These are phyloP conservation scores for Leptobrachium ailaonicum DNA, from an alignment of 2,113 vertebrate species.

Conservation along the genomic window DNA sequence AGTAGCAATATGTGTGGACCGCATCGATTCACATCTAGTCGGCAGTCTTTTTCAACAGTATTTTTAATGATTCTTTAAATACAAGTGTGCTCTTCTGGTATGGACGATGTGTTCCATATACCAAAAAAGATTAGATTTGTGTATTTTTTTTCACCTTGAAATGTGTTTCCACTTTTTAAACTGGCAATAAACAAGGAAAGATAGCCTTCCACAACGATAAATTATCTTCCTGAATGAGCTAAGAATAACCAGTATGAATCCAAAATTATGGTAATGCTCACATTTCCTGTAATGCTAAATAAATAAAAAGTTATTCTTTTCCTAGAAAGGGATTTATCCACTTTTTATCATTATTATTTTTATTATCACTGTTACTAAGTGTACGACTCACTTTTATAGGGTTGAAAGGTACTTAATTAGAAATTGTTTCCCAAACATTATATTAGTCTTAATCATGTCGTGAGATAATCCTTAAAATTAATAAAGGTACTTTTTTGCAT, in stretches of 20 bases:
- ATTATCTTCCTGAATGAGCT: no score
- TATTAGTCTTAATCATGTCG: slow-evolving; percentile 7
- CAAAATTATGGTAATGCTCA: slow-evolving; percentile 13
- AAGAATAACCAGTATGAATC: background rate
- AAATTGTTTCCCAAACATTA: slow-evolving; percentile 30
- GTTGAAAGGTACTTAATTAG: slow-evolving; percentile 24
- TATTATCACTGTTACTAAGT: slow-evolving; percentile 10
- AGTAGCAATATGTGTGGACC: background rate
- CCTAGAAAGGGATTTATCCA: slow-evolving; percentile 37
- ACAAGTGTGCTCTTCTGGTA: background rate
- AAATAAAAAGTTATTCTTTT: slow-evolving; percentile 11
- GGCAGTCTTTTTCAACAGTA: background rate
- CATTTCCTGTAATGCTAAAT: slow-evolving; percentile 1
- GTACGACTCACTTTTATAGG: slow-evolving; percentile 32
- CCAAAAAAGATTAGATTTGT: background rate
- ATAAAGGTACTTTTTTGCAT: slow-evolving; percentile 2
- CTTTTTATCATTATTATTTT: slow-evolving; percentile 22
- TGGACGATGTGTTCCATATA: background rate
- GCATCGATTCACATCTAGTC: background rate
- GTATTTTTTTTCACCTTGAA: background rate
- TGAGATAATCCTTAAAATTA: background rate
- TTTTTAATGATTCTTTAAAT: background rate
- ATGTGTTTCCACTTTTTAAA: background rate
- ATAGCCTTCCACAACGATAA: background rate
- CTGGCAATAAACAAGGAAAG: background rate